Percentiles rank a stretch among this genome's conserved stretches.
Conservation (phyloP, 2,797 vertebrate species). For the Sebastolobus altivelis region DNA sequence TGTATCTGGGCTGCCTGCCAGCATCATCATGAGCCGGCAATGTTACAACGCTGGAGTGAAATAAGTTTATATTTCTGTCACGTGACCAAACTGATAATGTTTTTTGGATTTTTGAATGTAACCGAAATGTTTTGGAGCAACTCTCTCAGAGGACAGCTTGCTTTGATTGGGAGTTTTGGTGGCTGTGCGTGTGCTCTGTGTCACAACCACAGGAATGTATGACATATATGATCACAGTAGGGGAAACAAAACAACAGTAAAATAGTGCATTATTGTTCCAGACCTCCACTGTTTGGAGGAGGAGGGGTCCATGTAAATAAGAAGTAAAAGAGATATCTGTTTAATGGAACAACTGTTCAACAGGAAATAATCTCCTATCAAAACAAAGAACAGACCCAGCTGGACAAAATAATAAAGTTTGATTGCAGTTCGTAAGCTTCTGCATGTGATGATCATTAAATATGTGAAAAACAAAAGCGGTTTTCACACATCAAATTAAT, state of each 20-base stretch:
- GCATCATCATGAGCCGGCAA: not conserved
- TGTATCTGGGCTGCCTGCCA: not conserved
- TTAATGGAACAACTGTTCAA: slow-evolving; percentile 13
- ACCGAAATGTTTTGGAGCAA: slow-evolving; percentile 30
- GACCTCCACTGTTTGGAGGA: slow-evolving; percentile 12
- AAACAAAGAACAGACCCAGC: not conserved
- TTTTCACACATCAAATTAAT: not conserved
- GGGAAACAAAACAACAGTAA: slow-evolving; percentile 22
- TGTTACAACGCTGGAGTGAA: slow-evolving; percentile 17
- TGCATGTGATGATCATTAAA: not conserved
- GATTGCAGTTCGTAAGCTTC: not conserved
- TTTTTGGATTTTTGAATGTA: slow-evolving; percentile 41
- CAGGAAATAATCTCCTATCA: slow-evolving; percentile 20
- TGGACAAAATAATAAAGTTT: not conserved
- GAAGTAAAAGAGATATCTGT: slow-evolving; percentile 5
- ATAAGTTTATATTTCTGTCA: slow-evolving; percentile 30
- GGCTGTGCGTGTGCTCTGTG: slow-evolving; percentile 16
- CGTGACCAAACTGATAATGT: slow-evolving; percentile 35
- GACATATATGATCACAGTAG: slow-evolving; percentile 36
- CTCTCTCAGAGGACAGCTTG: slow-evolving; percentile 32
- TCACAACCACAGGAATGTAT: slow-evolving; percentile 56
- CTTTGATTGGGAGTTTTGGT: slow-evolving; percentile 25
- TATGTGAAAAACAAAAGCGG: not conserved
- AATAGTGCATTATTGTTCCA: slow-evolving; percentile 8
- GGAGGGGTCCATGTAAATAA: slow-evolving; percentile 30